These are phyloP conservation scores for Arvicanthis niloticus DNA, from an alignment of 2,113 vertebrate genomes.

Conservation along the genomic window DNA sequence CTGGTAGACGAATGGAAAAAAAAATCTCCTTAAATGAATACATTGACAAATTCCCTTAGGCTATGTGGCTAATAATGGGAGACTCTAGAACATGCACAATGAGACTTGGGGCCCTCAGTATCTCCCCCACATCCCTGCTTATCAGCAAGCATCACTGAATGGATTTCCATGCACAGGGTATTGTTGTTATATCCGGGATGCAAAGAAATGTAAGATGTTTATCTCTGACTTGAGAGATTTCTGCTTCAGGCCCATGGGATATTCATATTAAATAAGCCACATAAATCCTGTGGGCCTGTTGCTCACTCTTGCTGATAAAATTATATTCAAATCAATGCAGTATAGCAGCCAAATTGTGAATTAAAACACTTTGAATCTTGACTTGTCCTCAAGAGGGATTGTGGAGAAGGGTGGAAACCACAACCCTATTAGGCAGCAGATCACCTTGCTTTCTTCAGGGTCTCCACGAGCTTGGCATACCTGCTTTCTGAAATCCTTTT, in stretches of 20 bases:
- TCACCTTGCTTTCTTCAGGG: not conserved
- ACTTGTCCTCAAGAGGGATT: not conserved
- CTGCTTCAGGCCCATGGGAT: not conserved
- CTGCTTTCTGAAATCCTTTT: not conserved
- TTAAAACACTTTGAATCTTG: not conserved
- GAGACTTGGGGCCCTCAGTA: not conserved
- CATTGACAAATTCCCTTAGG: slow-evolving; percentile 12
- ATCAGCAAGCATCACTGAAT: not conserved
- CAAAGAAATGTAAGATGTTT: not conserved
- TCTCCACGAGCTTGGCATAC: not conserved
- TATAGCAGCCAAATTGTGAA: not conserved
- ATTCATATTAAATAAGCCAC: not conserved
- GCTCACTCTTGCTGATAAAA: not conserved
- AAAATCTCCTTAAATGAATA: slow-evolving; percentile 64
- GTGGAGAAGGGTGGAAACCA: not conserved
- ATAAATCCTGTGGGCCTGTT: not conserved
- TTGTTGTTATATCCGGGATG: no score
- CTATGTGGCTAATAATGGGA: not conserved
- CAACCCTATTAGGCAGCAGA: not conserved
- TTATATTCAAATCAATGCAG: not conserved
- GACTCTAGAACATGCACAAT: not conserved
- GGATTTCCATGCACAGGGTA: not conserved
- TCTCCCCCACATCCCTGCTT: not conserved
- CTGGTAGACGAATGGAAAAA: slow-evolving; percentile 61
- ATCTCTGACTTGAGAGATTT: not conserved